Evolutionary conservation across 2,888 invertebrate species (phyloP), one percentile per base, ranked within the genome.

Genomic region (Temnothorax rugatulus): DNA sequence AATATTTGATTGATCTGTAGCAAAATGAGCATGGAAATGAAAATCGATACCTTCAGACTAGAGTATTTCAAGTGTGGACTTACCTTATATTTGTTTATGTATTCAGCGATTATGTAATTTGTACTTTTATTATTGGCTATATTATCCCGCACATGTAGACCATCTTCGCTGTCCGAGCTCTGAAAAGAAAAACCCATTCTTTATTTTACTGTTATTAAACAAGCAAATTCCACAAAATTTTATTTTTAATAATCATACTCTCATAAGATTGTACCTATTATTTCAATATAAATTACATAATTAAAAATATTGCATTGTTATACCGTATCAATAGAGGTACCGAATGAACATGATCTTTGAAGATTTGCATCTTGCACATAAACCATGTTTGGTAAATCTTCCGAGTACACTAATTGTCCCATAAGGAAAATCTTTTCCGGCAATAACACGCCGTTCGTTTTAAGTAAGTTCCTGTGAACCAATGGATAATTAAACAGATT

Each of bases 21-120:
- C 47, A 76, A 44, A 34, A 73, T 41, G 73, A 71, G 38, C 18
- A 59, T 57, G 9, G 29, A 44, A 76, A 66, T 13, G 29, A 13
- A 61, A 83, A 54, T 29, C 25, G 34, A 61, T 4, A 18, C 0
- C 4, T 29, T 29, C 25, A n/a, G 29, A 34, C 34, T 71, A 57
- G 8, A 21, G 34, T 41, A 90, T 15, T 13, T 18, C 29, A n/a
- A 34, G 47, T 11, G 11, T 29, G 8, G 44, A 50, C 73, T 94
- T 84, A 97, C 96, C 92, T 96, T 95, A 93, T 96, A 97, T 89
- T 95, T 95, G 90, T 97, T 97, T 57, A 97, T 95, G 85, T 95
- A 95, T 64, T 95, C 93, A 4, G 96, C 96, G 83, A 97, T 95
- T 87, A 95, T 95, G 88, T 95, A 96, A 68, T 87, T 86, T 79